phyloP scores from a whole-genome alignment of 2,113 vertebrate species.

The Dromaius novaehollandiae region DNA sequence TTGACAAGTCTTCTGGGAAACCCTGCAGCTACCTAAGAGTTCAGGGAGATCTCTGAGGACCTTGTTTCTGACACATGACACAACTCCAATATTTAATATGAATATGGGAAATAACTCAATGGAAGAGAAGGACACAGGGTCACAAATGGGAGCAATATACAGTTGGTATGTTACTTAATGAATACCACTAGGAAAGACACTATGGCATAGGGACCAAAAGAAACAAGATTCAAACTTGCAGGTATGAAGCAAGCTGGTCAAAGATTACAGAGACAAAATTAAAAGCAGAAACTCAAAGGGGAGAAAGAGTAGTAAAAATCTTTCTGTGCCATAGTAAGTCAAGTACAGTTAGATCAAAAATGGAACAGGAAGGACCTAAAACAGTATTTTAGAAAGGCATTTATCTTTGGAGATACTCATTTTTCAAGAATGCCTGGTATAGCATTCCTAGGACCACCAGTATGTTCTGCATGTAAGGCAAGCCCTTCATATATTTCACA shows the following conservation, averaged over 20 bases:
- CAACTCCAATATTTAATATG: accelerated
- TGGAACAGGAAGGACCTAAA: neutral
- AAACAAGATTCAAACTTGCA: neutral
- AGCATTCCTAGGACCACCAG: neutral
- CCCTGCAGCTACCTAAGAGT: neutral
- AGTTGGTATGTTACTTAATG: neutral
- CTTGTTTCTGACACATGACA: neutral
- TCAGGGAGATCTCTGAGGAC: neutral
- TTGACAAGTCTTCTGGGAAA: neutral
- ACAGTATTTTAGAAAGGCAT: neutral
- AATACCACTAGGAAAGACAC: neutral
- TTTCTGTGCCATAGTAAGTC: neutral
- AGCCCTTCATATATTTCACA: neutral
- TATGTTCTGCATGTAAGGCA: neutral
- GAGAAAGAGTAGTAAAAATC: neutral
- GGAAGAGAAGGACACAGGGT: neutral
- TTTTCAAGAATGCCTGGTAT: neutral
- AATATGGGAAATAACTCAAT: neutral
- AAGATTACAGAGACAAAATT: neutral
- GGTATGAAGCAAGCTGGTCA: neutral
- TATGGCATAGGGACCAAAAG: neutral
- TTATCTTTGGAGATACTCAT: neutral
- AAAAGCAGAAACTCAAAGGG: neutral
- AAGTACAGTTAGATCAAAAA: neutral
- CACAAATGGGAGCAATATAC: neutral